Base-by-base conservation (phyloP, 1,140 invertebrate genomes). In the Drosophila orosa region DNA sequence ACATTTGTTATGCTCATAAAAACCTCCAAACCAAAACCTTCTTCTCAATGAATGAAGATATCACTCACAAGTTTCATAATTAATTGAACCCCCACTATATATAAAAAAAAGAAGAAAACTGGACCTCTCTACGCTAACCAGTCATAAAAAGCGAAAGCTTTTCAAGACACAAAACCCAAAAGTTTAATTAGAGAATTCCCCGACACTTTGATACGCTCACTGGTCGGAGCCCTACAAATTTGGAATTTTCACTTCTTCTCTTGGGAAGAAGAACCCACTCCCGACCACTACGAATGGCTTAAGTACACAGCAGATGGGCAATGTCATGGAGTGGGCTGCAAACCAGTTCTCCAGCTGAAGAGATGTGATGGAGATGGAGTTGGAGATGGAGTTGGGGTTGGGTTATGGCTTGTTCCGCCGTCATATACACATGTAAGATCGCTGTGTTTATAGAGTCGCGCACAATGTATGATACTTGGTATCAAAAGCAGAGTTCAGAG, bases 361-460 rank as follows among this genome's bases (percentile, higher is more conserved):
- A 59, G 48, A 52, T 74, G 47, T 33, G 50, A 52, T 15, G 50
- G 45, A 48, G 45, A 9, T 50, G 44, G 22, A 45, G 25, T 13
- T 33, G 58, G 12, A 25, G 47, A 17, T 29, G 59, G 13, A 19
- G 47, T 12, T 54, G 31, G 45, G 52, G 44, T 45, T 54, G 61
- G 82, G 75, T 87, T 86, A 86, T 87, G 85, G 83, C 83, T 87
- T 87, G 81, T 78, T 65, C 71, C 78, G 48, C 48, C 67, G 39
- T 62, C 79, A 82, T 87, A 77, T 77, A 78, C 78, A 68, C 68
- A 74, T 66, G 72, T 76, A 76, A 67, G 61, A 71, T 66, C 61
- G 56, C 33, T 33, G 74, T 85, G 48, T 58, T 80, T 80, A 80
- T 83, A 72, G 79, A 80, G 73, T 56, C 56, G 72, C 77, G 56